Conservation (phyloP, 2,797 vertebrate species). For the Anabas testudineus region DNA sequence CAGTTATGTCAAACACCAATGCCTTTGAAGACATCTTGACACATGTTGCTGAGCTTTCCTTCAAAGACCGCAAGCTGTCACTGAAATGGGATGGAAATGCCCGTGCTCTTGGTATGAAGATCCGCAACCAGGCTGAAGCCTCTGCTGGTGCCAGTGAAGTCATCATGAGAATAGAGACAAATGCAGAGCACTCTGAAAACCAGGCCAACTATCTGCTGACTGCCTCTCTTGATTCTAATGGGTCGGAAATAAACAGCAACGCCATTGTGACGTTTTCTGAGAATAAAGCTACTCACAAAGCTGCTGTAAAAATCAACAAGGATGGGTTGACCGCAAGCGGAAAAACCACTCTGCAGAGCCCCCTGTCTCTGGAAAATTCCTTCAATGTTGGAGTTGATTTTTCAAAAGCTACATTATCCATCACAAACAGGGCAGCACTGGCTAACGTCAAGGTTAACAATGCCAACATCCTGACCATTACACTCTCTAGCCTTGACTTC, state of each 20-base stretch:
- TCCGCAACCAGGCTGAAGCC: constrained; percentile 85
- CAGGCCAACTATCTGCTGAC: constrained; percentile 83
- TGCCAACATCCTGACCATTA: constrained; percentile 84
- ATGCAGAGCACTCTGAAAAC: constrained; percentile 79
- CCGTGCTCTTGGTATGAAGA: constrained; percentile 78
- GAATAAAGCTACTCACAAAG: constrained; percentile 88
- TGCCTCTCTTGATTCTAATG: constrained; percentile 84
- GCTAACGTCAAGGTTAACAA: constrained; percentile 85
- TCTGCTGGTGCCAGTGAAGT: constrained; percentile 81
- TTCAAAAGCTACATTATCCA: constrained; percentile 82
- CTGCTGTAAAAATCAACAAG: constrained; percentile 84
- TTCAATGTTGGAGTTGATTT: constrained; percentile 85
- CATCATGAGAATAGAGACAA: constrained; percentile 86
- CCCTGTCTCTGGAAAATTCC: constrained; percentile 87
- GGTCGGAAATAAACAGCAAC: constrained; percentile 87
- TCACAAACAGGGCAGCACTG: constrained; percentile 86
- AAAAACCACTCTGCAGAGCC: constrained; percentile 86
- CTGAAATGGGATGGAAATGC: constrained; percentile 87
- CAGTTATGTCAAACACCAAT: constrained; percentile 85
- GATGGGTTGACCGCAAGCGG: constrained; percentile 87
- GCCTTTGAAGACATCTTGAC: constrained; percentile 83
- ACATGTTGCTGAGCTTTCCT: constrained; percentile 84
- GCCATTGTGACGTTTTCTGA: constrained; percentile 82
- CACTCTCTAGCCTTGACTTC: constrained; percentile 83
- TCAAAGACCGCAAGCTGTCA: constrained; percentile 84